Percentiles rank a stretch among this genome's conserved stretches.
Conservation (phyloP, 1,140 invertebrate genomes). For the Drosophila burlai region DNA sequence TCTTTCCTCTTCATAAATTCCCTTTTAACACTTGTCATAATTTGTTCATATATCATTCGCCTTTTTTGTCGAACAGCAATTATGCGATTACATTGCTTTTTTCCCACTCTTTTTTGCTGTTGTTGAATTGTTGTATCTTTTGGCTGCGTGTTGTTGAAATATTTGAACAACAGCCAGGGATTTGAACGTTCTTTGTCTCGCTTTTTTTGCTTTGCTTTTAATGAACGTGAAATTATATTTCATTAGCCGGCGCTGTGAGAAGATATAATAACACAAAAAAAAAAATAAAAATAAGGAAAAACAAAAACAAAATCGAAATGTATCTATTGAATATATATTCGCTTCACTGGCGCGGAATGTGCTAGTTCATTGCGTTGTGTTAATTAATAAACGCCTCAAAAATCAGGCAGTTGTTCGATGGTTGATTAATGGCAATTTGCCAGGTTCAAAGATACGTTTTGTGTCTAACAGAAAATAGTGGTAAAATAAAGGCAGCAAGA, state of each 20-base stretch:
- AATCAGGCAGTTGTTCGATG: slow-evolving; percentile 25
- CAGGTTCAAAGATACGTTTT: slow-evolving; percentile 16
- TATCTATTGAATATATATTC: slow-evolving; percentile 38
- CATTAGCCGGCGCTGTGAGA: slow-evolving; percentile 45
- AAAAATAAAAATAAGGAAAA: slow-evolving; percentile 17
- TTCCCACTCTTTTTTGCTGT: background rate
- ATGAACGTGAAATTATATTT: slow-evolving; percentile 79
- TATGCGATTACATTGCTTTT: slow-evolving; percentile 46
- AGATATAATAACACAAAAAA: slow-evolving; percentile 15
- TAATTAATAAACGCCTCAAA: slow-evolving; percentile 59
- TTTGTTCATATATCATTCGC: slow-evolving; percentile 33
- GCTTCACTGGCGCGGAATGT: slow-evolving; percentile 54
- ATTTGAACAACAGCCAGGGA: background rate
- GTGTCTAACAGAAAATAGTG: slow-evolving; percentile 21
- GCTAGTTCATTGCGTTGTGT: slow-evolving; percentile 68
- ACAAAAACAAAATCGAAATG: slow-evolving; percentile 44
- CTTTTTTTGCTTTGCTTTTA: slow-evolving; percentile 15
- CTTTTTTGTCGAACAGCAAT: slow-evolving; percentile 28
- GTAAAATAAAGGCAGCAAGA: background rate
- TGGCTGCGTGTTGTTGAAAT: slow-evolving; percentile 26
- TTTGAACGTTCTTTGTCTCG: slow-evolving; percentile 20
- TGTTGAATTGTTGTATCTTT: slow-evolving; percentile 2
- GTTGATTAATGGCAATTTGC: slow-evolving; percentile 67
- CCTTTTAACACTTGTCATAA: slow-evolving; percentile 60
- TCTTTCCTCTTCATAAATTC: background rate